Percentiles rank a stretch among this genome's conserved stretches.
Conservation (phyloP, 2,113 vertebrate species). For the Notechis scutatus region DNA sequence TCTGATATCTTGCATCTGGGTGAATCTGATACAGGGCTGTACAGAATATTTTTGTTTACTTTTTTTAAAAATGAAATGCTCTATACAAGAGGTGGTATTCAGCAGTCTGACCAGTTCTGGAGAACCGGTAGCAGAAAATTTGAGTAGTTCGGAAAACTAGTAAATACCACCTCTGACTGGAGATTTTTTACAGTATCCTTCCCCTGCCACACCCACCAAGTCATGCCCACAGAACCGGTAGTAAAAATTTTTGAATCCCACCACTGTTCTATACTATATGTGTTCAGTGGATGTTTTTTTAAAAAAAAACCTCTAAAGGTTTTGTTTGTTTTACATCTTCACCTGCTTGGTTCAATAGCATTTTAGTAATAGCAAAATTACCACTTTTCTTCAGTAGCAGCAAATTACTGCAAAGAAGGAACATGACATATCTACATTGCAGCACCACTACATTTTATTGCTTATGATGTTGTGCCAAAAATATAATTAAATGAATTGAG, state of each 20-base stretch:
- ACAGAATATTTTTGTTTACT: background rate
- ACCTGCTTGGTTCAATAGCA: slow-evolving; percentile 32
- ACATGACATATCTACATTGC: slow-evolving; percentile 26
- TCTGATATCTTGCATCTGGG: background rate
- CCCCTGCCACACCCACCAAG: too few relatives aligned
- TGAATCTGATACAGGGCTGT: background rate
- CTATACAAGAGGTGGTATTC: background rate
- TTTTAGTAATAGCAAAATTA: slow-evolving; percentile 19
- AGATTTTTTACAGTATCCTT: too few relatives aligned
- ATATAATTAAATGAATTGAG: slow-evolving; percentile 19
- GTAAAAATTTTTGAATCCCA: too few relatives aligned
- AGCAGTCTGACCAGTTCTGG: too few relatives aligned
- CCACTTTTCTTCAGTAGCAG: slow-evolving; percentile 38
- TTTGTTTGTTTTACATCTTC: slow-evolving; percentile 2
- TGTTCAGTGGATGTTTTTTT: background rate
- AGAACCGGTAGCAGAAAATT: too few relatives aligned
- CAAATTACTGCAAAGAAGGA: slow-evolving; percentile 24
- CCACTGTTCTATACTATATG: background rate
- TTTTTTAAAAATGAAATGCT: background rate
- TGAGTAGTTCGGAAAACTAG: too few relatives aligned
- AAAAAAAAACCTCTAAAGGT: background rate
- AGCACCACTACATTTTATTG: slow-evolving; percentile 34
- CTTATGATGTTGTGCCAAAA: slow-evolving; percentile 18
- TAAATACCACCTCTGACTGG: too few relatives aligned
- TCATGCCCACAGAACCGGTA: too few relatives aligned